Base-by-base conservation (phyloP, 2,888 invertebrate genomes). In the Molorchus minor region DNA sequence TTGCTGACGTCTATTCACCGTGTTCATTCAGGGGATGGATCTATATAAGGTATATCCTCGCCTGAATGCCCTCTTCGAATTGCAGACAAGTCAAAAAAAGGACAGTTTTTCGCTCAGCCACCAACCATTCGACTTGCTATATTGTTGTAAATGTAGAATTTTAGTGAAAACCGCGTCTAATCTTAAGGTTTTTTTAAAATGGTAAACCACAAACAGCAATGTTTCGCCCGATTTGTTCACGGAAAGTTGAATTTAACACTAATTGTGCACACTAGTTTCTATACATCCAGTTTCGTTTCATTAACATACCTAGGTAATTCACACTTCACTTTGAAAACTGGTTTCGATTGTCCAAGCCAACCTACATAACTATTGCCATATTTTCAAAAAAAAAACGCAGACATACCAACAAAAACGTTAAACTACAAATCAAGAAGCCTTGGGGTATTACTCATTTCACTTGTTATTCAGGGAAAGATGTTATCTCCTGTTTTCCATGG, bases 331-430 rank as follows among this genome's bases (percentile, higher is more conserved):
- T 40, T 21, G 47, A 56, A 64, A 64, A 64, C 64, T 64, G 64
- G 64, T 64, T 64, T 56, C 55, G 12, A 51, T 30, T 19, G 44
- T 56, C 47, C 64, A 21, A 51, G 35, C 46, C 63, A 57, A 58
- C 55, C 60, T 54, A 63, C 55, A 41, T 44, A 38, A 38, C 20
- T 21, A 38, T 2, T 17, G 10, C 12, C 19, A 12, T 40, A 40
- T 29, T 29, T n/a, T 36, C 29, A 40, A 29, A 20, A 53, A 43
- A 53, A 43, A 53, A 30, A 40, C 41, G 40, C 43, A 43, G 30
- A 43, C 25, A n/a, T n/a, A n/a, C n/a, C n/a, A n/a, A n/a, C n/a
- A n/a, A n/a, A n/a, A n/a, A n/a, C n/a, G n/a, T n/a, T 3, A 36
- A 13, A 36, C 2, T 35, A 5, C 35, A 15, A 15, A 8, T 10